Evolutionary conservation across 1,140 invertebrate species (phyloP).

Genomic region (Caerostris darwini): DNA sequence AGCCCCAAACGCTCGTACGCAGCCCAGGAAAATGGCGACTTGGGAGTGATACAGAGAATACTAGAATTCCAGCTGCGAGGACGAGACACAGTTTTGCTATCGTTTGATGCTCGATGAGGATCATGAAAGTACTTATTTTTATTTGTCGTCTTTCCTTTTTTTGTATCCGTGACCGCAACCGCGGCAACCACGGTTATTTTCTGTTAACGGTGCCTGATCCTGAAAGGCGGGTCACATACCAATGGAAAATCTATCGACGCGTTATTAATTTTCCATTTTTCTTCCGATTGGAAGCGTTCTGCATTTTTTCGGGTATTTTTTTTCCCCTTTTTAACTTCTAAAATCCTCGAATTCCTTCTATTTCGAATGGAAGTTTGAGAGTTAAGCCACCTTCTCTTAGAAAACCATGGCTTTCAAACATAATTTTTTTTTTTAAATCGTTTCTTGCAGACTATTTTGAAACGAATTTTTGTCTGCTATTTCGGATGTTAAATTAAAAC

Average conservation of each 20-base stretch:
- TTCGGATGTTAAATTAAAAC: background rate
- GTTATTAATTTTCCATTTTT: constrained; percentile 44
- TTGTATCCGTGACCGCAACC: constrained; percentile 13
- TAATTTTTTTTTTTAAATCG: background rate
- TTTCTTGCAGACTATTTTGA: background rate
- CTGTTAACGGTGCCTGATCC: constrained; percentile 27
- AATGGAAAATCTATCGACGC: constrained; percentile 1
- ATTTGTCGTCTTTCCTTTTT: background rate
- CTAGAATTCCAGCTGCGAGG: background rate
- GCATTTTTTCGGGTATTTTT: background rate
- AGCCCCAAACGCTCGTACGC: background rate
- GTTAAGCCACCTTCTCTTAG: background rate
- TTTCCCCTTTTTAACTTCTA: background rate
- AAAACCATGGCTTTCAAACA: background rate
- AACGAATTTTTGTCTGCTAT: background rate
- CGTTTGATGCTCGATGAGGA: background rate
- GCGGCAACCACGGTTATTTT: constrained; percentile 48
- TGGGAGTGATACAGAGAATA: background rate
- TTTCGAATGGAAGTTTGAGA: background rate
- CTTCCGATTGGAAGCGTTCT: constrained; percentile 35
- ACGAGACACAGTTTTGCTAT: background rate
- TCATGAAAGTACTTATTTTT: constrained; percentile 19
- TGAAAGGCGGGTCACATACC: constrained; percentile 13
- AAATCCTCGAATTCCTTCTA: background rate
- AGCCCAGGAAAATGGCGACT: background rate